Base-by-base conservation (phyloP, 2,888 invertebrate species). In the Sthenelais limicola region DNA sequence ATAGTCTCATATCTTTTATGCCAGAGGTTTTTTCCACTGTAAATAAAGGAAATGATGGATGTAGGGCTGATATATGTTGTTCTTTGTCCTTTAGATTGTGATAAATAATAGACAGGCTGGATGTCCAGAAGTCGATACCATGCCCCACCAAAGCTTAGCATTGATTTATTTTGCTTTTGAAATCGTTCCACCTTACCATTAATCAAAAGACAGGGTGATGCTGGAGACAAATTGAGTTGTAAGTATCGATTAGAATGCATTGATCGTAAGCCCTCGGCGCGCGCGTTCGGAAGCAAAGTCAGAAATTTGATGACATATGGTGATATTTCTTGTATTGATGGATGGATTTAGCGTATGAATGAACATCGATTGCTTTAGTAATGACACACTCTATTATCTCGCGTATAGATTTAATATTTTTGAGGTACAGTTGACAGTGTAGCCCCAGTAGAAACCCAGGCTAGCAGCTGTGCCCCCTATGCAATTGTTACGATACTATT, bases 211-310 rank as follows among this genome's bases (percentile, higher is more conserved):
- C 26, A 43, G 48, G 69, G 70, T 66, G 54, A 58, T 71, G 74
- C 70, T 75, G 72, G 72, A 69, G 68, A 77, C 75, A 77, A 77
- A 78, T 78, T 78, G 78, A 74, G 76, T 76, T 76, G 76, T 62
- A 43, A 33, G 24, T 74, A 75, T 75, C 56, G 75, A 75, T 75
- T 71, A 38, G 21, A 3, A 15, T 18, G 1, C 32, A 56, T 56
- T 21, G 56, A 56, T 56, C 56, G 30, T 15, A 28, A 28, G 21
- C 28, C 9, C 24, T 33, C 28, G 5, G 56, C 56, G 24, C 56
- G 33, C 56, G 33, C 33, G 56, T 56, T 56, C 18, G n/a, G 21
- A 26, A 38, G 66, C 43, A 26, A 74, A 74, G 69, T 73, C 48
- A 66, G 69, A 73, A 73, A 73, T 73, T 68, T 69, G 58, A 70